These are phyloP conservation scores for Rhagophthalmus giganteus DNA, from an alignment of 2,888 invertebrate genomes.

Conservation along the genomic window DNA sequence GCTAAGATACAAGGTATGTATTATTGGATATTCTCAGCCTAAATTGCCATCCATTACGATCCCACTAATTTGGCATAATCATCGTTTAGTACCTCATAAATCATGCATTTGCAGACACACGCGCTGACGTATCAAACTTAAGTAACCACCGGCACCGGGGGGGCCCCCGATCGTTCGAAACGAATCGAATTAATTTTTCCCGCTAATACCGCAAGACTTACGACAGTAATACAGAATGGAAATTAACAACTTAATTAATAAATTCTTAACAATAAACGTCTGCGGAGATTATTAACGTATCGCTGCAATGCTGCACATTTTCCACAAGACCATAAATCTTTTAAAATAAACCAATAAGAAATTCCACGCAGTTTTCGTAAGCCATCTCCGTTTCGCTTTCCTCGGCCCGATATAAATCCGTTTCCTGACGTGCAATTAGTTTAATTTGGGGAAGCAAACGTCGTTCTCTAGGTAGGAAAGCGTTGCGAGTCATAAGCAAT, in stretches of 20 bases:
- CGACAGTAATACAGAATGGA: slow-evolving; percentile 21
- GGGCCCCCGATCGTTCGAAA: too few relatives aligned
- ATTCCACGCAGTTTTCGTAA: slow-evolving; percentile 33
- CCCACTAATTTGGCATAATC: slow-evolving; percentile 52
- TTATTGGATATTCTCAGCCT: slow-evolving; percentile 43
- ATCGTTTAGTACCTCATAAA: slow-evolving; percentile 52
- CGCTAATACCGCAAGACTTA: too few relatives aligned
- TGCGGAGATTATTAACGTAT: slow-evolving; percentile 40
- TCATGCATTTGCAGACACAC: slow-evolving; percentile 47
- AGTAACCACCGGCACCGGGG: too few relatives aligned
- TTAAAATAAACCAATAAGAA: slow-evolving; percentile 34
- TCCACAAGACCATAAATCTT: slow-evolving; percentile 38
- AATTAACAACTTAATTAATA: slow-evolving; percentile 38
- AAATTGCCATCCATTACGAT: slow-evolving; percentile 47
- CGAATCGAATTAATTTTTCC: too few relatives aligned
- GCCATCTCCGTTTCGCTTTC: slow-evolving; percentile 29
- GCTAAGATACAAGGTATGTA: slow-evolving; percentile 33
- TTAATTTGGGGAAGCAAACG: slow-evolving; percentile 3
- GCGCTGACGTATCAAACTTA: slow-evolving; percentile 48
- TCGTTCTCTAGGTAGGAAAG: slow-evolving; percentile 28
- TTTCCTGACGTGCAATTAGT: slow-evolving; percentile 16
- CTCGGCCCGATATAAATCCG: slow-evolving; percentile 2
- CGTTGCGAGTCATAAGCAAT: slow-evolving; percentile 44
- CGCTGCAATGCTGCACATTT: slow-evolving; percentile 37
- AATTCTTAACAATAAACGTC: slow-evolving; percentile 39